Percentiles rank a stretch among this genome's conserved stretches.
phyloP scores from a whole-genome alignment of 1,140 invertebrate genomes.

The Drosophila equinoxialis region DNA sequence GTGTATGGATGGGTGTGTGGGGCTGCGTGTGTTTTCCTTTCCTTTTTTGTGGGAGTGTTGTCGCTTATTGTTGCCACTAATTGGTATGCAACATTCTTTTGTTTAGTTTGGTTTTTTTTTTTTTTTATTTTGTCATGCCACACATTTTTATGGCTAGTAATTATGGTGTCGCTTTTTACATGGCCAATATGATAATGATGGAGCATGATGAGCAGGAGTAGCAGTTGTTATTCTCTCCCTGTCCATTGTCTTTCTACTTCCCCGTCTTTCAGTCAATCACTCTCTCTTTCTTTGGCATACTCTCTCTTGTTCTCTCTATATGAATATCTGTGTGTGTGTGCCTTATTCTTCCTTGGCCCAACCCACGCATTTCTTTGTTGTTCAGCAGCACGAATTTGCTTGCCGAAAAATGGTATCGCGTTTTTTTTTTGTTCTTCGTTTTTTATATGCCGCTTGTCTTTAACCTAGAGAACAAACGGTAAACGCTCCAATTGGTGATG shows the following conservation, averaged over 20 bases:
- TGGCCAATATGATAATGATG: slow-evolving; percentile 33
- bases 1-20: neutral
- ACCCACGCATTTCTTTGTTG: slow-evolving; percentile 52
- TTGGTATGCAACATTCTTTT: slow-evolving; percentile 60
- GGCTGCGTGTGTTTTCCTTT: no score
- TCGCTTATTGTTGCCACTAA: slow-evolving; percentile 57
- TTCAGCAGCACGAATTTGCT: slow-evolving; percentile 31
- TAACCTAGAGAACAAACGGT: slow-evolving; percentile 18
- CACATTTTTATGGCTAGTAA: slow-evolving; percentile 55
- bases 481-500: slow-evolving; percentile 9
- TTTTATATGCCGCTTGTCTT: slow-evolving; percentile 1
- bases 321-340: slow-evolving; percentile 17
- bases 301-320: slow-evolving; percentile 20
- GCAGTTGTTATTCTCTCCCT: slow-evolving; percentile 11
- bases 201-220: slow-evolving; percentile 6
- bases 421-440: slow-evolving; percentile 15
- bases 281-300: slow-evolving; percentile 17
- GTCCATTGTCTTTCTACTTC: slow-evolving; percentile 2
- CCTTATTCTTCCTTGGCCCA: slow-evolving; percentile 27
- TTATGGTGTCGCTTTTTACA: slow-evolving; percentile 62
- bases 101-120: slow-evolving; percentile 18
- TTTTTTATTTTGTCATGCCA: slow-evolving; percentile 41
- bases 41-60: slow-evolving; percentile 28
- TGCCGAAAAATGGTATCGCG: slow-evolving; percentile 42
- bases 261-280: neutral